Conservation (phyloP, 1,140 invertebrate species). For the Ceratosolen solmsi region DNA sequence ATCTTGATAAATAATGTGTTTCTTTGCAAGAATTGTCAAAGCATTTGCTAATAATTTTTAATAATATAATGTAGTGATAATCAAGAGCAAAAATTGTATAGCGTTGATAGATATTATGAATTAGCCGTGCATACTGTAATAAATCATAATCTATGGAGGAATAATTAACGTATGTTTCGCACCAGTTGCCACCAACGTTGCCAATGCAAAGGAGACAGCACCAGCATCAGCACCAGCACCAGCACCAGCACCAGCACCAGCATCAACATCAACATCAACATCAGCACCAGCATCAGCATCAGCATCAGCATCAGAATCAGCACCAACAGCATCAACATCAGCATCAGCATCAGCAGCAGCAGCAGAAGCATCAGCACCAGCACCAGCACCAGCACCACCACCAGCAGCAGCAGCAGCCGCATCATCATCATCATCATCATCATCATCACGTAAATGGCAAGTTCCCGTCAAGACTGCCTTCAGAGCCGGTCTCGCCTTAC, state of each 20-base stretch:
- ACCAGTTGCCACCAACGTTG: conserved; percentile 12
- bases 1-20: no score
- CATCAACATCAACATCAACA: conserved; percentile 45
- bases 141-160: no score
- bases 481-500: conserved; percentile 67
- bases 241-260: conserved; percentile 26
- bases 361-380: conserved; percentile 46
- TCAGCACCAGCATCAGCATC: conserved; percentile 50
- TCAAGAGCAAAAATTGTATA: no score
- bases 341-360: conserved; percentile 46
- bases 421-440: background rate
- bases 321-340: conserved; percentile 50
- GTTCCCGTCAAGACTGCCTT: conserved; percentile 57
- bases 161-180: no score
- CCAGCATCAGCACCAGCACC: conserved; percentile 39
- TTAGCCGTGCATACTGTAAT: no score
- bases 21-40: no score
- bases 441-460: conserved; percentile 61
- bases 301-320: conserved; percentile 40
- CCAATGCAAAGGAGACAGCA: conserved; percentile 56
- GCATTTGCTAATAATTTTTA: no score
- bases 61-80: no score
- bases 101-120: no score
- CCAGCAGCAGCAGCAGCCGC: conserved; percentile 47
- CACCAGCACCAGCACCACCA: conserved; percentile 49